Evolutionary conservation across 2,113 vertebrate genomes (phyloP), one percentile per base, ranked within the genome.

Genomic region (Dipodomys merriami): DNA sequence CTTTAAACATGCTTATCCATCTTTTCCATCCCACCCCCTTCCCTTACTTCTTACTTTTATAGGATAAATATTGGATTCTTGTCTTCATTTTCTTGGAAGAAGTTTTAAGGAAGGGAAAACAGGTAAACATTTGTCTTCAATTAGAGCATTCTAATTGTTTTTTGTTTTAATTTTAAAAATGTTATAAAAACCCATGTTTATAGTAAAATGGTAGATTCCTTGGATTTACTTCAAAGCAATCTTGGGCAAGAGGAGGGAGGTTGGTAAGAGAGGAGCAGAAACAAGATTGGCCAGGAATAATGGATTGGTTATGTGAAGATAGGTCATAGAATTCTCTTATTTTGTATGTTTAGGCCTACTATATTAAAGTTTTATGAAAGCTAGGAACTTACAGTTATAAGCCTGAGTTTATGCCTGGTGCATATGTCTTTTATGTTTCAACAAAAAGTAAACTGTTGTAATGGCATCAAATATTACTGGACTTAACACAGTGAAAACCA

Each of bases 341-440:
- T 84, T 79, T 88, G n/a, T 91, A 15, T 80, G 6, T 86, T 83
- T 22, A 60, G 30, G 33, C 72, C 93, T 84, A 25, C 60, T 95
- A 20, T 12, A 49, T 78, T 88, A 79, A 72, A 77, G 44, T n/a
- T 95, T 90, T 93, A 49, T 49, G 49, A 49, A 49, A 49, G 49
- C 12, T 12, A 49, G 49, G 1, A 49, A 49, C 8, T 49, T 49
- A 30, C 23, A 46, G 22, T 53, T 91, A 44, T 35, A 74, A 80
- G 64, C 60, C 12, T 88, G 67, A 69, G 65, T 69, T 96, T 92
- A 69, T 53, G 62, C 88, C 69, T 85, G 35, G 19, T 89, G 69
- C 25, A 73, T 83, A 6, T 67, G 72, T 9, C 16, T 76, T 65
- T 86, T 86, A 72, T 65, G 23, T 84, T 67, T 95, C 77, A 88